Evolutionary conservation across 2,113 vertebrate species (phyloP).

Genomic region (Rhadina sibilatrix): DNA sequence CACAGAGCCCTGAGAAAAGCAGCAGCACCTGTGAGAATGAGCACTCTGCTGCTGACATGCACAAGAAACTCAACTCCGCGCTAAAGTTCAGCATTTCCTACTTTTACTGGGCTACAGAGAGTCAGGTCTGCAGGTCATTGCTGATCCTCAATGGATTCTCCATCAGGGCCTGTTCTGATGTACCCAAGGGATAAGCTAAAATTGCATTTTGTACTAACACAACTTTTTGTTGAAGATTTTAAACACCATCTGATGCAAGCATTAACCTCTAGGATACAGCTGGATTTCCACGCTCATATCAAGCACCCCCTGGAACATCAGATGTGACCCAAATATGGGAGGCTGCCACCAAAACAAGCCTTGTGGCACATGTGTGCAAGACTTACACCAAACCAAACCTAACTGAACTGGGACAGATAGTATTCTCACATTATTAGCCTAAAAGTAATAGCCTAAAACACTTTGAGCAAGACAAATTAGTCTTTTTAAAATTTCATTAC

Average conservation of each 20-base stretch:
- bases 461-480: background rate
- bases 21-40: background rate
- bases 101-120: background rate
- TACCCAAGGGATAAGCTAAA: background rate
- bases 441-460: background rate
- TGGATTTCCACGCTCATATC: background rate
- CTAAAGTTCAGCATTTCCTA: background rate
- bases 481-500: background rate
- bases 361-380: background rate
- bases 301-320: background rate
- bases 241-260: background rate
- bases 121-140: background rate
- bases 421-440: background rate
- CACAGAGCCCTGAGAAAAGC: background rate
- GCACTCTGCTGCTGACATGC: background rate
- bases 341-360: background rate
- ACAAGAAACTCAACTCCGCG: background rate
- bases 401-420: background rate
- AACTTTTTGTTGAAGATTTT: background rate
- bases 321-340: background rate
- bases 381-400: background rate
- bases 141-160: background rate
- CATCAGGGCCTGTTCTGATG: background rate
- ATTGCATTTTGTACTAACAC: background rate
- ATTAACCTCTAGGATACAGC: background rate